Percentiles rank a stretch among this genome's conserved stretches.
phyloP scores from a whole-genome alignment of 1,140 invertebrate species.

The Oreohelix idahoensis region DNA sequence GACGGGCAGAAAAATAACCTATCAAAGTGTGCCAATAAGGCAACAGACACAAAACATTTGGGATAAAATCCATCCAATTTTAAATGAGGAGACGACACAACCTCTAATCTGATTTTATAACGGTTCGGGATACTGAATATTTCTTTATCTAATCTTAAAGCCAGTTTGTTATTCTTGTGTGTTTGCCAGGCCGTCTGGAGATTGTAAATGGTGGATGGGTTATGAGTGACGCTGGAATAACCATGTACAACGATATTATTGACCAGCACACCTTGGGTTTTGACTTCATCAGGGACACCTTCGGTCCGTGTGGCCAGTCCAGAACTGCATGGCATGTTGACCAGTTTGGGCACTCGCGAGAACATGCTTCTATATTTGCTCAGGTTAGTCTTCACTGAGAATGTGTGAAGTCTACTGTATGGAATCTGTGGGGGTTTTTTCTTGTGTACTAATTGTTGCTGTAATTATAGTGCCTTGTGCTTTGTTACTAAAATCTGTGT shows the following conservation, averaged over 20 bases:
- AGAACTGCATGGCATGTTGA: constrained; percentile 93
- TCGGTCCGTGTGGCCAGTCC: constrained; percentile 81
- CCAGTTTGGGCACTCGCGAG: constrained; percentile 92
- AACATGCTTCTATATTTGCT: constrained; percentile 84
- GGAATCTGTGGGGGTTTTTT: no score
- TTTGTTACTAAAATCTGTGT: neutral
- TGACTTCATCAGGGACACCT: constrained; percentile 82
- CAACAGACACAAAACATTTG: no score
- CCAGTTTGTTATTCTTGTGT: neutral
- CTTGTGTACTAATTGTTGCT: no score
- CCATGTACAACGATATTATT: constrained; percentile 92
- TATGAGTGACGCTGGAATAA: constrained; percentile 94
- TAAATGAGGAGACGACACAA: no score
- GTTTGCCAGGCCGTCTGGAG: constrained; percentile 79
- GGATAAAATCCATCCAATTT: no score
- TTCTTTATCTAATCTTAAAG: no score
- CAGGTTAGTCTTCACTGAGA: constrained; percentile 42
- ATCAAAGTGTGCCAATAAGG: no score
- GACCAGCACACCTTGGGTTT: constrained; percentile 88
- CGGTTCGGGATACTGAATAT: no score
- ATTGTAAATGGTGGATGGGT: constrained; percentile 87
- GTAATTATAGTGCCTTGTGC: no score
- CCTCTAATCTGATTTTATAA: no score
- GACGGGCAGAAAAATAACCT: no score
- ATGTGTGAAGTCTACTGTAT: no score